phyloP scores from a whole-genome alignment of 64 coral and sea anemone species.

The Anthopleura sola region DNA sequence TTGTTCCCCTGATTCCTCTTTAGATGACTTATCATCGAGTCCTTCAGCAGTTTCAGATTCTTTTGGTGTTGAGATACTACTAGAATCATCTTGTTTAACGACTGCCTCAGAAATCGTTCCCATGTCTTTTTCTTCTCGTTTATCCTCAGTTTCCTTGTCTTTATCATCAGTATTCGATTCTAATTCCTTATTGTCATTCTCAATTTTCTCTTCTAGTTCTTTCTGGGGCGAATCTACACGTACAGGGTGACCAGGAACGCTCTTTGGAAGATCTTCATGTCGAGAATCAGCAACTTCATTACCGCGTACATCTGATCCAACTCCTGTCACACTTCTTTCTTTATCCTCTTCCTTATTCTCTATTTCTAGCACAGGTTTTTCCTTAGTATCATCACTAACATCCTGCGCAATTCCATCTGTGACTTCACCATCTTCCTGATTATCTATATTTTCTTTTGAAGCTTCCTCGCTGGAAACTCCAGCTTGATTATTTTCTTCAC shows the following conservation, averaged over 20 bases:
- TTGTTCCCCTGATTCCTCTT: neutral
- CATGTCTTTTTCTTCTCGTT: neutral
- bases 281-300: constrained; percentile 33
- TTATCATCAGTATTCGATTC: neutral
- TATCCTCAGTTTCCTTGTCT: neutral
- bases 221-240: neutral
- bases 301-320: constrained; percentile 45
- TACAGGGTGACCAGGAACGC: constrained; percentile 5
- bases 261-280: neutral
- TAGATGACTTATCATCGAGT: neutral
- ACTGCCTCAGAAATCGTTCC: neutral
- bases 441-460: neutral
- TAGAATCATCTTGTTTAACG: neutral
- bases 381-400: neutral
- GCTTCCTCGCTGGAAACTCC: neutral
- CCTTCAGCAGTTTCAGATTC: neutral
- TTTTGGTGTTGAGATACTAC: neutral
- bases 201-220: neutral
- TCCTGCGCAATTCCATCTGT: neutral
- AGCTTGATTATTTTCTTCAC: neutral
- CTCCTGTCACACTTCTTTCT: constrained; percentile 51
- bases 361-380: neutral
- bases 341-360: neutral
- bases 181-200: neutral
- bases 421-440: neutral